Evolutionary conservation across 2,888 invertebrate genomes (phyloP).

Genomic region (Clostera curtula): DNA sequence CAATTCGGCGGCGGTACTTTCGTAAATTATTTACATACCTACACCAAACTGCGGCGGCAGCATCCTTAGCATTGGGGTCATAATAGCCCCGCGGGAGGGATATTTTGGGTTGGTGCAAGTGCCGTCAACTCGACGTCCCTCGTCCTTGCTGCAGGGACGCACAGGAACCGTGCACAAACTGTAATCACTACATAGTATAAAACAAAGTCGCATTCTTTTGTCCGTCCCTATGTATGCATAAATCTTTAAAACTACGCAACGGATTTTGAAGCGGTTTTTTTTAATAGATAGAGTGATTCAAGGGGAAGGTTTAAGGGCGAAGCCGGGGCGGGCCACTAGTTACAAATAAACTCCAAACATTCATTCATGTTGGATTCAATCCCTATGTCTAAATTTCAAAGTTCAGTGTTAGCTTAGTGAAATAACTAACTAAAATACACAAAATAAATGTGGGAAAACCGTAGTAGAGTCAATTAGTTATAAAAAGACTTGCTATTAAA

Average conservation of each 20-base stretch:
- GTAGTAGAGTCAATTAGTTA: no score
- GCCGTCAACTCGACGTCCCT: conserved; percentile 7
- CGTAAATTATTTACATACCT: background rate
- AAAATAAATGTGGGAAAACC: no score
- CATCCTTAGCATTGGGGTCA: conserved; percentile 2
- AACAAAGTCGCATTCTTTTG: background rate
- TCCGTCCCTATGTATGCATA: no score
- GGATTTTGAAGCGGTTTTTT: no score
- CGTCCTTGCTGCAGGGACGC: conserved; percentile 2
- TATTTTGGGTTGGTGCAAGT: conserved; percentile 8
- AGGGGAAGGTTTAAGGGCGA: no score
- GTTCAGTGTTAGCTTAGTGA: background rate
- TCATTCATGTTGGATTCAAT: background rate
- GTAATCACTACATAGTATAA: background rate
- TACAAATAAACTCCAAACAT: background rate
- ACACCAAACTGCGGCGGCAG: conserved; percentile 3
- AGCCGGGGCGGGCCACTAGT: no score
- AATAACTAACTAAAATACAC: no score
- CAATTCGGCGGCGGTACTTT: no score
- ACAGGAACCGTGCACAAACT: conserved; percentile 1
- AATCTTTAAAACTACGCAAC: no score
- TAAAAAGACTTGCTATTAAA: no score
- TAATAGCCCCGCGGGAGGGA: conserved; percentile 7
- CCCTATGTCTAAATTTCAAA: background rate
- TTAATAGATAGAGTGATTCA: no score